phyloP scores from a whole-genome alignment of 2,888 invertebrate genomes.

The Tubulanus polymorphus region DNA sequence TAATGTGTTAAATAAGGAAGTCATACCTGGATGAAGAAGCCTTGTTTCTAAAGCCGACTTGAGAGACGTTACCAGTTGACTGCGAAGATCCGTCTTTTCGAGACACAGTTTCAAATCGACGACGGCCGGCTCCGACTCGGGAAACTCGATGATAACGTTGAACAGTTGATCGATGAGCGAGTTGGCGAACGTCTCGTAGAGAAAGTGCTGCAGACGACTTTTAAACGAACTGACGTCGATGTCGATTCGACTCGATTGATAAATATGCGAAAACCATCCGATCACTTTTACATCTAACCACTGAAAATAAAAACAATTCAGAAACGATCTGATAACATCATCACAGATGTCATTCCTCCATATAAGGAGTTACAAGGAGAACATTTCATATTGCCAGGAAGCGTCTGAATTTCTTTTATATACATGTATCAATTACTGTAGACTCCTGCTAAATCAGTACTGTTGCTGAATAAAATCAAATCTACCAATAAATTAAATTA shows the following conservation, averaged over 20 bases:
- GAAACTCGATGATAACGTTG: slow-evolving; percentile 94
- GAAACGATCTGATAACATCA: slow-evolving; percentile 20
- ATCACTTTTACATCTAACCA: slow-evolving; percentile 85
- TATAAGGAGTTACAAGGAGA: too few species aligned
- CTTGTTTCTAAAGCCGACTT: slow-evolving; percentile 80
- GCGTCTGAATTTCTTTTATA: too few species aligned
- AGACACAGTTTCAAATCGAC: slow-evolving; percentile 83
- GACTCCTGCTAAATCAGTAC: too few species aligned
- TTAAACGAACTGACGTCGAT: slow-evolving; percentile 34
- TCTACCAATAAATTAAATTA: too few species aligned
- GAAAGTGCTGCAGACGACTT: slow-evolving; percentile 65
- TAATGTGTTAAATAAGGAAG: too few species aligned
- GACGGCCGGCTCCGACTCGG: slow-evolving; percentile 88
- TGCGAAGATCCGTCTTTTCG: slow-evolving; percentile 77
- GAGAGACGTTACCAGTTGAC: slow-evolving; percentile 64
- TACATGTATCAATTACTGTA: too few species aligned
- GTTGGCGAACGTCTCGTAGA: slow-evolving; percentile 85
- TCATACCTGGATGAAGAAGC: slow-evolving; percentile 71
- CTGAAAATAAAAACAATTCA: slow-evolving; percentile 54
- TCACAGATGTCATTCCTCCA: too few species aligned
- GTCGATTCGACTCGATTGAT: slow-evolving; percentile 53
- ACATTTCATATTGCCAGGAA: too few species aligned
- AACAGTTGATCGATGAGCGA: slow-evolving; percentile 87
- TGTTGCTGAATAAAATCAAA: too few species aligned
- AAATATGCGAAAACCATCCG: slow-evolving; percentile 81